A percentile compares a stretch with the other conserved stretches of the same genome.
Conservation (phyloP, 1,140 invertebrate genomes). For the Trichogramma pretiosum region DNA sequence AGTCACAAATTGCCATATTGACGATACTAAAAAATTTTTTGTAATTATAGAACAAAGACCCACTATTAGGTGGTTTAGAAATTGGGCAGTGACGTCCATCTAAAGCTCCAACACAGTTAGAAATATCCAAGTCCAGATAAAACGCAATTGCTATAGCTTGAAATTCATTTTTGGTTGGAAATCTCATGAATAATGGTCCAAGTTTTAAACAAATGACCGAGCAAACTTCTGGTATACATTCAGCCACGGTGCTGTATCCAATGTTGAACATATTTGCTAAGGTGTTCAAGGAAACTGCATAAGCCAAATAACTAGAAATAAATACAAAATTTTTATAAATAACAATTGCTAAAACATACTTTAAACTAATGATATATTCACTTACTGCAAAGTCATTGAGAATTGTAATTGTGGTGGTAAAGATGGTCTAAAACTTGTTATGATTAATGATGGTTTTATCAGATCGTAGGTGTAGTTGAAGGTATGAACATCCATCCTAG, state of each 20-base stretch:
- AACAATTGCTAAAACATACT: neutral
- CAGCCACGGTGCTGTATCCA: neutral
- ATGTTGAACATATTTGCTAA: no score
- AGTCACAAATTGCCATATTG: constrained; percentile 34
- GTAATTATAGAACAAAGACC: constrained; percentile 41
- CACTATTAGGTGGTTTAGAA: constrained; percentile 27
- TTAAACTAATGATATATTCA: neutral
- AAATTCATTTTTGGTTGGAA: neutral
- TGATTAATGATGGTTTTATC: neutral
- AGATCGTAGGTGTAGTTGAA: neutral
- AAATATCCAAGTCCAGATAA: constrained; percentile 30
- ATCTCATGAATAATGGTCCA: neutral
- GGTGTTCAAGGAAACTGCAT: neutral
- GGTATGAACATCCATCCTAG: neutral
- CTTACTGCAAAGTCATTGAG: neutral
- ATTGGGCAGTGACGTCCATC: constrained; percentile 37
- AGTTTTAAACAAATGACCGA: neutral
- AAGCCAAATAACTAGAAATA: neutral
- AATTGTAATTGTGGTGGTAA: neutral
- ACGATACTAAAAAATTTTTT: constrained; percentile 40
- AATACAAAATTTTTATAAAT: no score
- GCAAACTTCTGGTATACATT: neutral
- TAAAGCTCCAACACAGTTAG: constrained; percentile 31
- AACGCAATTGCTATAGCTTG: constrained; percentile 28
- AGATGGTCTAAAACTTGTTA: neutral